Percentiles rank a stretch among this genome's conserved stretches.
These are phyloP conservation scores for Apantesis nais DNA, from an alignment of 2,888 invertebrate species.

Conservation along the genomic window DNA sequence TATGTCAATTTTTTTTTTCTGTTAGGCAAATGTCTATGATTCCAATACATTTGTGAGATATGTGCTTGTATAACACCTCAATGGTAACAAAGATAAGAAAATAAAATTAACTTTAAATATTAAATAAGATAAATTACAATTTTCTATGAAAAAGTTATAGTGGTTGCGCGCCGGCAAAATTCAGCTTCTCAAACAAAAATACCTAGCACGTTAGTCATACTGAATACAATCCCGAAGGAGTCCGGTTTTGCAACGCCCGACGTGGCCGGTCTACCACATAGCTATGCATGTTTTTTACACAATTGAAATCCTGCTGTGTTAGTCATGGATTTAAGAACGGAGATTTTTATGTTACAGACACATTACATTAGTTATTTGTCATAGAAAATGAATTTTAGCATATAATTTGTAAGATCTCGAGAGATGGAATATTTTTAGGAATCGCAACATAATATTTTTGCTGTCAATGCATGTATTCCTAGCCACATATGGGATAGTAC, in stretches of 20 bases:
- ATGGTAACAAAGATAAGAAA: background rate
- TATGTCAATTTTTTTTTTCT: background rate
- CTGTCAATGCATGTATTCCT: too few species aligned
- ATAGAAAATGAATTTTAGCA: background rate
- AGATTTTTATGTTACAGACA: background rate
- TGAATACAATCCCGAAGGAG: conserved; percentile 5
- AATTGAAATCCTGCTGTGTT: conserved; percentile 3
- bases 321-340: conserved; percentile 1
- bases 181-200: conserved; percentile 10
- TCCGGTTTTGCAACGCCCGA: conserved; percentile 17
- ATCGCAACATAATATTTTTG: background rate
- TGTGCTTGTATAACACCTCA: background rate
- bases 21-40: background rate
- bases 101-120: background rate
- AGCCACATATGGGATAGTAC: too few species aligned
- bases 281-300: background rate
- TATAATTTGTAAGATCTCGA: background rate
- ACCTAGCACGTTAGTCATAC: conserved; percentile 19
- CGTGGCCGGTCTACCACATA: conserved; percentile 4
- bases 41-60: background rate
- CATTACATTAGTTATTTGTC: background rate
- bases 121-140: background rate
- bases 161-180: background rate
- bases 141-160: background rate
- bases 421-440: background rate